Evolutionary conservation across 2,797 vertebrate genomes (phyloP).

Genomic region (Octomys mimax): DNA sequence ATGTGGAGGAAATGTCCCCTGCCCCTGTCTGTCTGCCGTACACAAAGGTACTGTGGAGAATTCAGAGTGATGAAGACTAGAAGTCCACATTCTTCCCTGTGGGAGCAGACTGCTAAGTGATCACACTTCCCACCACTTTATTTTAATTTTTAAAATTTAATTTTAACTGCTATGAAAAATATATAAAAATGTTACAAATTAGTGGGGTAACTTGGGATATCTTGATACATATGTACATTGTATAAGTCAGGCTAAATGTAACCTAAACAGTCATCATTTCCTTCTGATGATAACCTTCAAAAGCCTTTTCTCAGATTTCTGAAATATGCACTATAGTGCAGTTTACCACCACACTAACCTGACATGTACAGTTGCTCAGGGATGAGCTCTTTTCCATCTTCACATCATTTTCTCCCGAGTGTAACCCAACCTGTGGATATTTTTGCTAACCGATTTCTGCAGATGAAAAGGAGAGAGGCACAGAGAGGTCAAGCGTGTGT

Average conservation of each 20-base stretch:
- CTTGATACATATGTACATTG: background rate
- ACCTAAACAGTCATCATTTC: background rate
- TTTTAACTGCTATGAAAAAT: background rate
- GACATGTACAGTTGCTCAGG: background rate
- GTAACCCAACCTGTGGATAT: rapidly evolving
- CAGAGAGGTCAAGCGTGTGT: background rate
- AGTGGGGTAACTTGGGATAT: background rate
- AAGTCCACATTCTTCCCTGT: background rate
- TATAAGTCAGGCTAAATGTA: background rate
- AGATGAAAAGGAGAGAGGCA: background rate
- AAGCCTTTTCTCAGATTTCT: background rate
- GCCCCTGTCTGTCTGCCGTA: background rate
- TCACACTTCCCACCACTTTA: background rate
- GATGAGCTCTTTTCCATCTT: background rate
- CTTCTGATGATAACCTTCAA: background rate
- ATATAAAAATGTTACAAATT: background rate
- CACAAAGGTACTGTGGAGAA: background rate
- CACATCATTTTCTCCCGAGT: too few species aligned
- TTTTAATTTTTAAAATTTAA: background rate
- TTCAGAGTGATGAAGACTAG: background rate
- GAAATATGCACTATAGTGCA: background rate
- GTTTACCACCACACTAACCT: background rate
- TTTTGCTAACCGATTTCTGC: background rate
- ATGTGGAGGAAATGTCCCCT: rapidly evolving
- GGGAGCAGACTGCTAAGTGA: background rate